Conservation (phyloP, 1,140 invertebrate genomes). For the Oryzaephilus surinamensis region DNA sequence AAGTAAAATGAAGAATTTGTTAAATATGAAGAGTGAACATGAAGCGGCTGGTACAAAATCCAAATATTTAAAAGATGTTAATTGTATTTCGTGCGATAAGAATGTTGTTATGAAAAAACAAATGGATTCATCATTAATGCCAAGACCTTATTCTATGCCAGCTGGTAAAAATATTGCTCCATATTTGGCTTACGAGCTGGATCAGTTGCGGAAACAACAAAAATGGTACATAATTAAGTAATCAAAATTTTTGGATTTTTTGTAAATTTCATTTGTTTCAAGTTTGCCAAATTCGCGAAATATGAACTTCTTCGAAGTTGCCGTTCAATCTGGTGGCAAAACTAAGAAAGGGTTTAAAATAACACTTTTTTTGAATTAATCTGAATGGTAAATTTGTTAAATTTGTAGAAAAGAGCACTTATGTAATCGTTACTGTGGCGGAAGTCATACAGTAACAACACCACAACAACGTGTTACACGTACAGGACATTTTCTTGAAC, state of each 20-base stretch:
- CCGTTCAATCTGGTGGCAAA: conserved; percentile 16
- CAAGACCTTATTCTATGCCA: conserved; percentile 36
- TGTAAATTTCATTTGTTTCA: conserved; percentile 10
- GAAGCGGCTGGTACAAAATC: conserved; percentile 57
- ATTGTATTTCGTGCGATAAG: conserved; percentile 64
- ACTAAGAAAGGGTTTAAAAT: neutral
- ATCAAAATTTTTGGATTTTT: conserved; percentile 1
- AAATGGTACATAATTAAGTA: conserved; percentile 22
- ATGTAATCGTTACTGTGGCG: conserved; percentile 60
- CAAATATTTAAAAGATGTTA: conserved; percentile 43
- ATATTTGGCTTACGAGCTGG: conserved; percentile 55
- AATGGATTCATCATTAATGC: conserved; percentile 38
- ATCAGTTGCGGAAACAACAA: conserved; percentile 47
- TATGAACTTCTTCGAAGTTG: conserved; percentile 35
- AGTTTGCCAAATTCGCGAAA: conserved; percentile 35
- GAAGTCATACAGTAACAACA: conserved; percentile 57
- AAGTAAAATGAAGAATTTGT: conserved; percentile 48
- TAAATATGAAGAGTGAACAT: conserved; percentile 43
- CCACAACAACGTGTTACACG: conserved; percentile 51
- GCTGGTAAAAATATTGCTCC: conserved; percentile 49
- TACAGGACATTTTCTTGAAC: conserved; percentile 46
- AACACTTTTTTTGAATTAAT: neutral
- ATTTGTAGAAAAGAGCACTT: conserved; percentile 40
- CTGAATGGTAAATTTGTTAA: conserved; percentile 3
- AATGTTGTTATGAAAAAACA: conserved; percentile 55